A percentile compares a stretch with the other conserved stretches of the same genome.
phyloP scores from a whole-genome alignment of 2,113 vertebrate species.

The Speoplatyrhinus poulsoni region DNA sequence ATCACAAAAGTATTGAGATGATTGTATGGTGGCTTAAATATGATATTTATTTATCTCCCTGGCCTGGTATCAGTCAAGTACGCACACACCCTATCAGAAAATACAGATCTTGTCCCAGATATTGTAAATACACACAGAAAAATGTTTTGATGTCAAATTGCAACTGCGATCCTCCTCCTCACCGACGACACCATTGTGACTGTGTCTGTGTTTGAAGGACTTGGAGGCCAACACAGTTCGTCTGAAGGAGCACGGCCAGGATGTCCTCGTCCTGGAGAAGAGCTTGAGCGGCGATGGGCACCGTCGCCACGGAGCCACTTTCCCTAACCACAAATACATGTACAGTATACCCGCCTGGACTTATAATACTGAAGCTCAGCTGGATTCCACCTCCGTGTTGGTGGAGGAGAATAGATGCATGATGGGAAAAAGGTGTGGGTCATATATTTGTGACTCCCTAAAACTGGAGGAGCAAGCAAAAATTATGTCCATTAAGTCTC shows the following conservation, averaged over 20 bases:
- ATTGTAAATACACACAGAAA: neutral
- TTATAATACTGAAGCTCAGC: neutral
- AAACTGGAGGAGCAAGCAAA: neutral
- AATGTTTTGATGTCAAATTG: too few relatives aligned
- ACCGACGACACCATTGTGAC: too few relatives aligned
- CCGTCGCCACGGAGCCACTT: conserved; percentile 83
- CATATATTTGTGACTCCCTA: neutral
- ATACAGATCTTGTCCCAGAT: neutral
- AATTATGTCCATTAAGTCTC: neutral
- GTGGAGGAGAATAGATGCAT: neutral
- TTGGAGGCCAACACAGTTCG: conserved; percentile 99
- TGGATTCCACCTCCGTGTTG: neutral
- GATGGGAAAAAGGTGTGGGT: neutral
- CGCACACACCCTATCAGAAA: neutral
- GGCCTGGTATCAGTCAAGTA: neutral
- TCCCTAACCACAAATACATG: conserved; percentile 93
- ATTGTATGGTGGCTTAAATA: conserved; percentile 3
- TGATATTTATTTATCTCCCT: neutral
- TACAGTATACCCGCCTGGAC: neutral
- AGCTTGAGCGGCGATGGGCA: conserved; percentile 82
- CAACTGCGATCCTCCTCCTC: neutral
- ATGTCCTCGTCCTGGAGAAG: conserved; percentile 97
- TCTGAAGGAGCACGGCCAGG: conserved; percentile 96
- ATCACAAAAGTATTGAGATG: conserved; percentile 3
- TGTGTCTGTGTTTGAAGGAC: conserved; percentile 79